Base-by-base conservation (phyloP, 2,113 vertebrate species). In the Parotia lawesii region DNA sequence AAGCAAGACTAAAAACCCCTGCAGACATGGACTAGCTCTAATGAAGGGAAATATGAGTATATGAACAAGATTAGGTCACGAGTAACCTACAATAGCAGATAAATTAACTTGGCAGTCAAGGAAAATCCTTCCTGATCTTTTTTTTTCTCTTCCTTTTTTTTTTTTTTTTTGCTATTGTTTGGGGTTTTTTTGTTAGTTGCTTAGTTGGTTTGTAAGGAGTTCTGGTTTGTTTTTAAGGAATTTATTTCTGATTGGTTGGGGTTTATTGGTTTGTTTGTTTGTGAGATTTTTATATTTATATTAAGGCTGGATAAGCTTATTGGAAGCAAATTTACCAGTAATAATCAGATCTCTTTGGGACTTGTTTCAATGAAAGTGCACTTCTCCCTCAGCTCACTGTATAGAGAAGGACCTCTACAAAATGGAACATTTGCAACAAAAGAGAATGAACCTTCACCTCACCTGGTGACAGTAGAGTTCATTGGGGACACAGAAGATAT, bases 161-260 rank as follows among this genome's bases (percentile, higher is more conserved):
- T 40, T 40, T 40, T 40, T 40, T 40, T 40, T 40, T 40, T 40
- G 40, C 40, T 40, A 40, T 40, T 13, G 40, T 40, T 40, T 14
- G 12, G 40, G 21, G 7, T 0, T 1, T 7, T 23, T 75, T 33
- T 19, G 7, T 13, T 17, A 7, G 5, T 18, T n/a, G 6, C 2
- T 80, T 33, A 37, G 5, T 4, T 27, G 6, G 5, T 33, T 51
- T 60, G 5, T 38, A 13, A 33, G 17, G 45, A 50, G 12, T 21
- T 24, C n/a, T 8, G 18, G 2, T 12, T 25, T 60, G 5, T 12
- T 33, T 62, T 22, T 50, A 5, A 9, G 29, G 15, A n/a, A 18
- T 22, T 37, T 37, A 9, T 47, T 29, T 5, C 66, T 71, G 4
- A 6, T n/a, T 35, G 5, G 2, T 33, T 31, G 5, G 5, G 0